phyloP scores from a whole-genome alignment of 2,797 vertebrate species.

The Centroberyx gerrardi region DNA sequence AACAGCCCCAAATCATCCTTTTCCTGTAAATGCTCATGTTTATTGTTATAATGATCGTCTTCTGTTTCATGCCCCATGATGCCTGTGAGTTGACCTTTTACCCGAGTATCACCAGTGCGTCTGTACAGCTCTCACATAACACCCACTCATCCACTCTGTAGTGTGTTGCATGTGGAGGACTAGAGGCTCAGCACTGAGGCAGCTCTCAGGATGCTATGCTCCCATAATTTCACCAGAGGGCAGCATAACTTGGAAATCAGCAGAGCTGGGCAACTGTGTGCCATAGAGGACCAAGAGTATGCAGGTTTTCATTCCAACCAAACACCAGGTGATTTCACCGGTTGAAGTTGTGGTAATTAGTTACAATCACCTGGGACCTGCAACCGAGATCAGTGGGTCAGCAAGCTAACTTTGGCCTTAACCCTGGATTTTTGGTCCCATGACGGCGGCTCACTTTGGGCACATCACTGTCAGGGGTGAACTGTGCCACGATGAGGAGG shows the following conservation, averaged over 20 bases:
- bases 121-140: constrained; percentile 20
- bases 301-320: not conserved
- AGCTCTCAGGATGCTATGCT: constrained; percentile 40
- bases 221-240: constrained; percentile 61
- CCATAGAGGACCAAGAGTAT: too few species aligned
- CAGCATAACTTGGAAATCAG: constrained; percentile 44
- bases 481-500: too few species aligned
- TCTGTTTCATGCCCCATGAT: not conserved
- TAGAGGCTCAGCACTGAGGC: not conserved
- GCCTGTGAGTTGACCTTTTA: constrained; percentile 21
- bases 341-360: not conserved
- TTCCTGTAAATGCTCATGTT: constrained; percentile 1
- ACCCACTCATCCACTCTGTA: constrained; percentile 19
- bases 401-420: not conserved
- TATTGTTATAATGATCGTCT: too few species aligned
- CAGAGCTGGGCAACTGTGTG: not conserved
- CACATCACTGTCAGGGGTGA: too few species aligned
- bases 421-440: not conserved
- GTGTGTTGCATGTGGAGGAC: constrained; percentile 4
- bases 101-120: constrained; percentile 8
- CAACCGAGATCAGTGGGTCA: constrained; percentile 39
- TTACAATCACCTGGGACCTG: not conserved
- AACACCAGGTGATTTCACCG: not conserved
- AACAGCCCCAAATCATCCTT: too few species aligned
- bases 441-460: too few species aligned